Evolutionary conservation across 2,113 vertebrate species (phyloP).

Genomic region (Sinocyclocheilus anophthalmus): DNA sequence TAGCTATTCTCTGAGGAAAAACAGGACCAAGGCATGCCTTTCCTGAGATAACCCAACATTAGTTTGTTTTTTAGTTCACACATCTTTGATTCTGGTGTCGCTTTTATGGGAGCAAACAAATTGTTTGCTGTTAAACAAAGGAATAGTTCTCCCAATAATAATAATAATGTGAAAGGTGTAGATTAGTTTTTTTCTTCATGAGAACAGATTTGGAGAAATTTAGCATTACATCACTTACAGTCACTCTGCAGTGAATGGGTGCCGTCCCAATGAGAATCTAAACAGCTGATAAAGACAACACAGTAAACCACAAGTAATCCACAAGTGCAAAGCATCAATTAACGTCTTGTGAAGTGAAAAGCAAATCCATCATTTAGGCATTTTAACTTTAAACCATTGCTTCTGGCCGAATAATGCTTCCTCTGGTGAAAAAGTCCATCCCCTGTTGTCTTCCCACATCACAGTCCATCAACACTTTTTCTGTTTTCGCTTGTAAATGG

Average conservation of each 20-base stretch:
- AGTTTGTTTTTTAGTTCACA: neutral
- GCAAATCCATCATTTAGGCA: neutral
- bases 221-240: neutral
- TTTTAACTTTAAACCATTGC: neutral
- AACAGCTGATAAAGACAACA: neutral
- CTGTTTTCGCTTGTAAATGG: neutral
- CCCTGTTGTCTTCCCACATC: neutral
- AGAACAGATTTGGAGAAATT: neutral
- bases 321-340: neutral
- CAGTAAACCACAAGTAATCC: neutral
- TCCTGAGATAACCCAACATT: neutral
- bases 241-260: neutral
- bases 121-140: neutral
- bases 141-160: neutral
- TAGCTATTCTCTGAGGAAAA: neutral
- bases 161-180: neutral
- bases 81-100: neutral
- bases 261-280: neutral
- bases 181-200: neutral
- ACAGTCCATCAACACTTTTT: neutral
- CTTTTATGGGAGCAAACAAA: neutral
- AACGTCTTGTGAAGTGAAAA: neutral
- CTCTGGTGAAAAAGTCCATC: neutral
- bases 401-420: neutral
- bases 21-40: neutral